phyloP scores from a whole-genome alignment of 2,888 invertebrate species.

The Hypolimnas misippus region DNA sequence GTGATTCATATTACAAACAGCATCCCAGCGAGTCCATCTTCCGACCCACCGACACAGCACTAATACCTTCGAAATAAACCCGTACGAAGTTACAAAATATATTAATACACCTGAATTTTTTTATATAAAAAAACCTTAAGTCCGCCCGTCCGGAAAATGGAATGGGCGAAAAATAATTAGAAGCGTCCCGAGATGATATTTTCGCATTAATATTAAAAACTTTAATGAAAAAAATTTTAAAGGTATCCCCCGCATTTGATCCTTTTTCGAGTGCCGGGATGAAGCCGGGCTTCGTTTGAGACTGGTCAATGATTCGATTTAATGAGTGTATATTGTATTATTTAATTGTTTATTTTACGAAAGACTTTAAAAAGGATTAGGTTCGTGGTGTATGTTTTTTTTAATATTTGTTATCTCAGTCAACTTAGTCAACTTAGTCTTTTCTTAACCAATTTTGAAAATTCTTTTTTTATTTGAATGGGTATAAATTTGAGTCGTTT shows the following conservation, averaged over 20 bases:
- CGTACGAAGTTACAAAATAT: constrained; percentile 30
- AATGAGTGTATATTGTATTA: too few species aligned
- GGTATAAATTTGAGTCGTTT: too few species aligned
- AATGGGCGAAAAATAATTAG: constrained; percentile 75
- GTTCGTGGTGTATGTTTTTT: too few species aligned
- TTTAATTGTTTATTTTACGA: too few species aligned
- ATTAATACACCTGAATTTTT: constrained; percentile 47
- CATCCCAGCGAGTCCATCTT: constrained; percentile 28
- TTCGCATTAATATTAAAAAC: constrained; percentile 82
- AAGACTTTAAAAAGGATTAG: too few species aligned
- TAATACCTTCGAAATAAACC: constrained; percentile 49
- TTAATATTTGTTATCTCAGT: too few species aligned
- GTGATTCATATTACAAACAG: constrained; percentile 15
- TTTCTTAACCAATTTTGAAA: too few species aligned
- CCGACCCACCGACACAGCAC: constrained; percentile 54
- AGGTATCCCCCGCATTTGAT: constrained; percentile 74
- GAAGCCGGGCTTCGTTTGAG: constrained; percentile 49
- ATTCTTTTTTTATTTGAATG: too few species aligned
- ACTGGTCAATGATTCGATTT: background rate
- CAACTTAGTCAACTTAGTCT: too few species aligned
- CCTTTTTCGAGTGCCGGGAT: constrained; percentile 82
- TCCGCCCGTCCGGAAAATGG: constrained; percentile 64
- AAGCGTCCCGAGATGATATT: constrained; percentile 63
- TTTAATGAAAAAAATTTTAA: constrained; percentile 81
- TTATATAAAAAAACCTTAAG: constrained; percentile 32